Evolutionary conservation across 2,888 invertebrate genomes (phyloP).

Genomic region (Eretmocerus hayati): DNA sequence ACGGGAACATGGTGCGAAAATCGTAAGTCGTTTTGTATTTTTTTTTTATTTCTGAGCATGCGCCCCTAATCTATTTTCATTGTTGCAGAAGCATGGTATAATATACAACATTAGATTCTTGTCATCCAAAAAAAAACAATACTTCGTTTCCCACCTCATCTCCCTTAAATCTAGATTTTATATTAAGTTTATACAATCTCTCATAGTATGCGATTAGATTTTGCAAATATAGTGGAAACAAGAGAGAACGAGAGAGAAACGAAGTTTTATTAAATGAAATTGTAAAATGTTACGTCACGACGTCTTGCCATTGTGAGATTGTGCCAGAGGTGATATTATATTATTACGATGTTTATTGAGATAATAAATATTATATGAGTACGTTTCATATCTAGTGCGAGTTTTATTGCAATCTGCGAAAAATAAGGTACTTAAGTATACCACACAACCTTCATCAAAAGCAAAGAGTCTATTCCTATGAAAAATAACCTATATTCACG

Average conservation of each 20-base stretch:
- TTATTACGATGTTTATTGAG: constrained; percentile 46
- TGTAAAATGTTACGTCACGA: constrained; percentile 37
- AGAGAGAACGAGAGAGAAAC: constrained; percentile 21
- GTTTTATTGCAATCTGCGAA: too few species aligned
- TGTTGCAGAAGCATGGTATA: too few species aligned
- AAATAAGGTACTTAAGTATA: too few species aligned
- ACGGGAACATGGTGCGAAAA: too few species aligned
- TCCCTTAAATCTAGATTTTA: constrained; percentile 26
- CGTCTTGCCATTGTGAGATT: constrained; percentile 48
- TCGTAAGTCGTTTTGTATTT: too few species aligned
- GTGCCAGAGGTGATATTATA: constrained; percentile 49
- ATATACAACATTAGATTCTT: too few species aligned
- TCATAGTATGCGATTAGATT: constrained; percentile 29
- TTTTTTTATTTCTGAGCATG: too few species aligned
- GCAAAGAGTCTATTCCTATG: too few species aligned
- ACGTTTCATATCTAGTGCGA: constrained; percentile 49
- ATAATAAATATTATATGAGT: constrained; percentile 49
- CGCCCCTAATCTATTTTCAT: too few species aligned
- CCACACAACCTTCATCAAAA: too few species aligned
- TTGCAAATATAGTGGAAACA: constrained; percentile 24
- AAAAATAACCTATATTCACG: too few species aligned
- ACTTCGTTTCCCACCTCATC: neutral
- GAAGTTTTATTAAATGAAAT: constrained; percentile 22
- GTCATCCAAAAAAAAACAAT: neutral
- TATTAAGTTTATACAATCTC: constrained; percentile 32